phyloP scores from a whole-genome alignment of 2,888 invertebrate genomes.

The Dichetophora obliterata region DNA sequence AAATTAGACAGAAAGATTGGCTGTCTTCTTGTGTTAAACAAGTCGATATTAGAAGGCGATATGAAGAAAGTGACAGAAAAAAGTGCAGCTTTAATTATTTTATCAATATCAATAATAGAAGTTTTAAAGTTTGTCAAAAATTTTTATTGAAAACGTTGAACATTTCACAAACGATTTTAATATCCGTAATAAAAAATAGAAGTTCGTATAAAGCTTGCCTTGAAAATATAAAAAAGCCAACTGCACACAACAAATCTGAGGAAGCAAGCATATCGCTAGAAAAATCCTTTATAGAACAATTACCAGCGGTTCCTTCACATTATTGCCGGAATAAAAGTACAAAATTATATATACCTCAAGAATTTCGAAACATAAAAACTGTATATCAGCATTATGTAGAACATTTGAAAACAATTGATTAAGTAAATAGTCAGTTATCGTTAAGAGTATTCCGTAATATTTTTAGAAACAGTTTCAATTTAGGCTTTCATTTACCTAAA shows the following conservation, averaged over 20 bases:
- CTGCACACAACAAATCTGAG: conserved; percentile 36
- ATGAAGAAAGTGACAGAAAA: conserved; percentile 27
- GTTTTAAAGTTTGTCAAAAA: conserved; percentile 41
- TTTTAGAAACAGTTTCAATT: conserved; percentile 36
- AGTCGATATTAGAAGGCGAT: conserved; percentile 35
- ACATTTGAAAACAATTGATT: conserved; percentile 27
- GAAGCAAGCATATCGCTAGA: conserved; percentile 37
- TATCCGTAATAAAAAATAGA: conserved; percentile 24
- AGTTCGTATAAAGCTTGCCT: conserved; percentile 22
- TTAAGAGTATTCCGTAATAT: no score
- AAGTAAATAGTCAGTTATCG: conserved; percentile 41
- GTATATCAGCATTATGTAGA: conserved; percentile 33
- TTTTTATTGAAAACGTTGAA: no score
- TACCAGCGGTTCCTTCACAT: conserved; percentile 43
- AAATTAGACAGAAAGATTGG: conserved; percentile 40
- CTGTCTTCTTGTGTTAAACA: conserved; percentile 34
- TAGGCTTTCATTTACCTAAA: conserved; percentile 41
- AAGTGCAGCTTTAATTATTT: conserved; percentile 39
- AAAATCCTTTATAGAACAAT: conserved; percentile 44
- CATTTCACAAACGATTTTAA: conserved; percentile 39
- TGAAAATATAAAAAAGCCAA: conserved; percentile 31
- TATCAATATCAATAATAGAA: conserved; percentile 34
- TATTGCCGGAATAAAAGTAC: conserved; percentile 44
- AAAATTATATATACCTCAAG: conserved; percentile 39
- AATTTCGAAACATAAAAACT: conserved; percentile 37